Conservation (phyloP, 1,140 invertebrate species). For the Drosophila repletoides region DNA sequence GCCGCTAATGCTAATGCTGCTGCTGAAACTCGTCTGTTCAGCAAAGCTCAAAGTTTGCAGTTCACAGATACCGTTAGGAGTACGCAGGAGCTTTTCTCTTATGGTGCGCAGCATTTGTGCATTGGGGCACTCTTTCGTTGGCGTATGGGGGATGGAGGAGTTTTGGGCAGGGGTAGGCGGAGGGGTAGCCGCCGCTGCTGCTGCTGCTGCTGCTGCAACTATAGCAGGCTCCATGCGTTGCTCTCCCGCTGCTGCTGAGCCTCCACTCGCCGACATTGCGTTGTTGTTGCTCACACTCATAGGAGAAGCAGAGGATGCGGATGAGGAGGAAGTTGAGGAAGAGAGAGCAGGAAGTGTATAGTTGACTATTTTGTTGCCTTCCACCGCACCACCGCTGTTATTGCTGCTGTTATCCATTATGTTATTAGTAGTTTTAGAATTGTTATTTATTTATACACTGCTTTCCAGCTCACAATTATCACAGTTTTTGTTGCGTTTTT, state of each 20-base stretch:
- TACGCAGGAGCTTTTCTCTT: constrained; percentile 54
- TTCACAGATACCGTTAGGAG: constrained; percentile 62
- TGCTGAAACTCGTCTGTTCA: constrained; percentile 40
- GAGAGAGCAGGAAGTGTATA: constrained; percentile 37
- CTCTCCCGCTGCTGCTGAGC: constrained; percentile 4
- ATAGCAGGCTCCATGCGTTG: constrained; percentile 18
- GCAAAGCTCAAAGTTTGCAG: constrained; percentile 59
- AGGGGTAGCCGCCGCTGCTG: constrained; percentile 12
- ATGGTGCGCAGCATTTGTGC: constrained; percentile 63
- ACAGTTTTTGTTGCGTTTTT: constrained; percentile 46
- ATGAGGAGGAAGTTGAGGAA: constrained; percentile 12
- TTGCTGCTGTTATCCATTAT: constrained; percentile 69
- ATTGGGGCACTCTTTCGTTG: constrained; percentile 66
- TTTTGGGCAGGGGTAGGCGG: constrained; percentile 13
- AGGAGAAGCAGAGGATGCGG: constrained; percentile 28
- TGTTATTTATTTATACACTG: constrained; percentile 49
- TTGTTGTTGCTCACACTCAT: constrained; percentile 14
- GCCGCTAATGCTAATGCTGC: neutral
- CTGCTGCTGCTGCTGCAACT: constrained; percentile 19
- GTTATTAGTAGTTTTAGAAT: constrained; percentile 38
- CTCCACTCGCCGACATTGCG: constrained; percentile 5
- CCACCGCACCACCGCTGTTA: constrained; percentile 31
- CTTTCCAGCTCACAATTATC: constrained; percentile 45
- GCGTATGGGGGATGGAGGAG: constrained; percentile 37
- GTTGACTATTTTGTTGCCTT: constrained; percentile 58